These are phyloP conservation scores for Orchesella flavescens DNA, from an alignment of 2,888 invertebrate genomes.

Conservation along the genomic window DNA sequence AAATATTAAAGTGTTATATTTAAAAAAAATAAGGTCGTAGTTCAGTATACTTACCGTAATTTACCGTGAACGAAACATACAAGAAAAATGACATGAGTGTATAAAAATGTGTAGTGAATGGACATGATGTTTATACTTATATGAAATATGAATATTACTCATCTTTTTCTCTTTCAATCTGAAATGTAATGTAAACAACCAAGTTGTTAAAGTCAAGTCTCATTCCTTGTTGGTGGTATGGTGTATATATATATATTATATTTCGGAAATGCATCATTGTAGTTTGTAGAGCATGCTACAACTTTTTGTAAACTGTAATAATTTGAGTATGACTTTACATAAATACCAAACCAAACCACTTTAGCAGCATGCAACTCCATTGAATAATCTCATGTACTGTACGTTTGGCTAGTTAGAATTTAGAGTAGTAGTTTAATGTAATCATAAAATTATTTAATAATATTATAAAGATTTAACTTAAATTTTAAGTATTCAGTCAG, in stretches of 20 bases:
- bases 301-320: too few relatives aligned
- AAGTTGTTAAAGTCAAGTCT: constrained; percentile 1
- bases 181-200: constrained; percentile 7
- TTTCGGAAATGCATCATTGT: constrained; percentile 11
- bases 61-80: constrained; percentile 7
- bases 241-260: not conserved
- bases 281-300: not conserved
- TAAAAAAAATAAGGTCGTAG: not conserved
- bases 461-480: not conserved
- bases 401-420: not conserved
- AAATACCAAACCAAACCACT: too few relatives aligned
- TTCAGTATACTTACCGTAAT: constrained; percentile 19
- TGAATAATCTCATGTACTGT: too few relatives aligned
- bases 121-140: constrained; percentile 3
- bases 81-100: constrained; percentile 42
- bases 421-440: not conserved
- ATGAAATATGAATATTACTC: not conserved
- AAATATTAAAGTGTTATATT: constrained; percentile 1
- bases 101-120: constrained; percentile 16
- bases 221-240: constrained; percentile 11
- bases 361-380: too few relatives aligned
- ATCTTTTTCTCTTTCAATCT: constrained; percentile 12
- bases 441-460: not conserved
- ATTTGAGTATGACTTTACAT: too few relatives aligned
- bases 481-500: constrained; percentile 47